Base-by-base conservation (phyloP, 2,888 invertebrate genomes). In the Nymphalis urticae region DNA sequence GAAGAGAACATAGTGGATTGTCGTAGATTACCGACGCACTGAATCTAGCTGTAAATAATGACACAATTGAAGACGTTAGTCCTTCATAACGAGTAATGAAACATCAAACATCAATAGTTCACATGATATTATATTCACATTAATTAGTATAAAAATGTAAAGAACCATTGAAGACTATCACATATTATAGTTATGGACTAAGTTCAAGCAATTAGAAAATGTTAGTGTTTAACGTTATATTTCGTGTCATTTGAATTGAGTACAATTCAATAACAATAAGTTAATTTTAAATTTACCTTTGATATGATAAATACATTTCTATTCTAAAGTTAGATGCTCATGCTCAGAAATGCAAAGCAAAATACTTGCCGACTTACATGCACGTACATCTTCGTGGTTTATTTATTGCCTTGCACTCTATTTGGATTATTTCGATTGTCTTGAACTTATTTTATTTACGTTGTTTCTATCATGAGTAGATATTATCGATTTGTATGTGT, bases 1-100 rank as follows among this genome's bases (percentile, higher is more conserved):
- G 87, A 80, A 84, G 80, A 84, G 81, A 64, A 80, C 82, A 82
- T 82, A 85, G 86, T 85, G 86, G 86, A 87, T 87, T 86, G 86
- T 86, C 85, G 86, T 86, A 87, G 88, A 90, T 89, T 90, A 85
- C 84, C 85, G 85, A 82, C 85, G 83, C 83, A 85, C 86, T 85
- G 84, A 80, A 81, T 80, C 80, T 90, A 91, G 89, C 91, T 90
- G 91, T 92, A 90, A 86, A 85, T 90, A 90, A 91, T 90, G 82
- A 87, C 85, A 88, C 86, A 86, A 89, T 84, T 85, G 85, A 73
- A 80, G 80, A 82, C 78, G 82, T 82, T 84, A 81, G 83, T 85
- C 81, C 84, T 82, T 85, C 76, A 76, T 83, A 82, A 56, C 79
- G 42, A 58, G 63, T 64, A 68, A 70, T 72, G 72, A 68, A 66